Percentiles rank a stretch among this genome's conserved stretches.
These are phyloP conservation scores for Anthopleura sola DNA, from an alignment of 64 coral and sea anemone species.

Conservation along the genomic window DNA sequence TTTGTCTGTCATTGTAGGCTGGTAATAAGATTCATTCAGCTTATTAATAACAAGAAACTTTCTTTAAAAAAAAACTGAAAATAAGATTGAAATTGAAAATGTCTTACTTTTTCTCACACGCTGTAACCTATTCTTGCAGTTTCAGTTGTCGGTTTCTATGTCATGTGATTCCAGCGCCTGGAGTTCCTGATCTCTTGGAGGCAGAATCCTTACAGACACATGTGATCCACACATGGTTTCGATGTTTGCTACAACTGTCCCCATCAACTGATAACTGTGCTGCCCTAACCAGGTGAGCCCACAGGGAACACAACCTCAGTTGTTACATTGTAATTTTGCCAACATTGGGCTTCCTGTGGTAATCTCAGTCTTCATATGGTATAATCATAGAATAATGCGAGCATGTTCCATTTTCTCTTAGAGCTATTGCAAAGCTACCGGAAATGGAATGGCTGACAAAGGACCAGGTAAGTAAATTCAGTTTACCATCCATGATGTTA, in stretches of 20 bases:
- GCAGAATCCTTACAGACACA: constrained; percentile 24
- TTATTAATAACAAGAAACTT: too few species aligned
- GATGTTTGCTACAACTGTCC: constrained; percentile 54
- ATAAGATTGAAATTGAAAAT: neutral
- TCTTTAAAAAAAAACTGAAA: neutral
- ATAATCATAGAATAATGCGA: neutral
- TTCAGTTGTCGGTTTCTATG: constrained; percentile 61
- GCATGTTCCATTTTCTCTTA: constrained; percentile 1
- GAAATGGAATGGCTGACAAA: constrained; percentile 35
- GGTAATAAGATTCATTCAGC: too few species aligned
- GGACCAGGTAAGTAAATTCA: constrained; percentile 24
- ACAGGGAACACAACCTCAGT: too few species aligned
- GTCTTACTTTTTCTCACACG: neutral
- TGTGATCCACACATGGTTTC: constrained; percentile 70
- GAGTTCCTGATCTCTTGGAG: constrained; percentile 20
- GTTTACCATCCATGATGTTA: too few species aligned
- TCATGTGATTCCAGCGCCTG: constrained; percentile 28
- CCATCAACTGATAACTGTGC: constrained; percentile 22
- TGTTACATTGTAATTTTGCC: too few species aligned
- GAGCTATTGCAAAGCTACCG: constrained; percentile 35
- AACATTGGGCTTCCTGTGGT: too few species aligned
- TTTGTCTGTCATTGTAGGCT: too few species aligned
- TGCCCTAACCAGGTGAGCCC: constrained; percentile 52
- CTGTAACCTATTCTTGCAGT: constrained; percentile 32
- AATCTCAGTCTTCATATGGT: too few species aligned